Base-by-base conservation (phyloP, 2,113 vertebrate genomes). In the Istiophorus platypterus region DNA sequence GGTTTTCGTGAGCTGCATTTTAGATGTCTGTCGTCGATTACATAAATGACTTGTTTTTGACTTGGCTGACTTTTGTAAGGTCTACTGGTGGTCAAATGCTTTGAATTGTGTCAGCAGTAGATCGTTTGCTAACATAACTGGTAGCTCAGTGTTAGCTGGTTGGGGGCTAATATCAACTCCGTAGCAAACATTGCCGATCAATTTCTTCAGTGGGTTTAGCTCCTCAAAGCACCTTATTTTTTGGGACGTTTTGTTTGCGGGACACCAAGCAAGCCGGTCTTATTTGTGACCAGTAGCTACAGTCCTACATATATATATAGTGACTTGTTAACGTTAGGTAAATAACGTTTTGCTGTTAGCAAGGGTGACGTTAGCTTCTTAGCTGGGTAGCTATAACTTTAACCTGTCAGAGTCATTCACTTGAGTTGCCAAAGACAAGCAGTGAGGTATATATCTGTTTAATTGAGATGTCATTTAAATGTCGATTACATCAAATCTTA, bases 381-480 rank as follows among this genome's bases (percentile, higher is more conserved):
- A 75, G 85, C 84, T 74, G 45, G 42, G 34, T 85, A 75, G 81
- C 76, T 84, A n/a, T 76, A 89, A 86, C 89, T 92, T 88, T 78
- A 82, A 85, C 71, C 68, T 82, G 81, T 87, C 76, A 76, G 37
- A 78, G 41, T 85, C 42, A 29, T 71, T 76, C 66, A 31, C 54
- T 72, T 37, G 5, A 76, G 76, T 80, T 82, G 15, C 39, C 58
- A 24, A 54, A 51, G 31, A 5, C 14, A 78, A 59, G 24, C 22
- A 29, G 7, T 22, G 18, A 49, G 5, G 27, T 3, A 8, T 34
- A 10, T 0, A 58, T 51, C 5, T 49, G 18, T 72, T 80, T 65
- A 20, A 49, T 54, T 29, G 7, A 51, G 1, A 56, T 45, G 31
- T 31, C 0, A 12, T 15, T 29, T 47, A 7, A 51, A 24, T 76